Conservation (phyloP, 2,888 invertebrate species). For the Nebria salina region DNA sequence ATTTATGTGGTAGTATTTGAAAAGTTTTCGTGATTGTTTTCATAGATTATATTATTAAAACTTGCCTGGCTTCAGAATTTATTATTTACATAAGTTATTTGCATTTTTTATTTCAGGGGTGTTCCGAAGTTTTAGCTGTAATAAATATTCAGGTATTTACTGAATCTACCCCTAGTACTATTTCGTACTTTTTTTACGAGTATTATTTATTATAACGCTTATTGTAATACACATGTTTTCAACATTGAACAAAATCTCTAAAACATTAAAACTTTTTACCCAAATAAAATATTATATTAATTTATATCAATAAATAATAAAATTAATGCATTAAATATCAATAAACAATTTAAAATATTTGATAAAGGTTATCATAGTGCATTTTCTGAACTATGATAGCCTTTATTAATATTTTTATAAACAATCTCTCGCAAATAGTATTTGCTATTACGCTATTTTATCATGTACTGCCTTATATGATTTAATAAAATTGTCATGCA, state of each 20-base stretch:
- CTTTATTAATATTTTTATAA: background rate
- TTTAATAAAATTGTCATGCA: background rate
- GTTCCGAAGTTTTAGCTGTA: background rate
- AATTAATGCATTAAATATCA: no score
- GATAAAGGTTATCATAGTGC: no score
- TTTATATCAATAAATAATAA: no score
- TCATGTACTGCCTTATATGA: background rate
- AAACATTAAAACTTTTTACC: no score
- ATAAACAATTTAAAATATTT: no score
- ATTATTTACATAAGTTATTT: background rate
- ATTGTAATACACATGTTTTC: no score
- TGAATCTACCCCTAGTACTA: background rate
- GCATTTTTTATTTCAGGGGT: background rate
- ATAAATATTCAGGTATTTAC: background rate
- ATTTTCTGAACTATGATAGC: background rate
- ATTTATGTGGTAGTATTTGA: background rate
- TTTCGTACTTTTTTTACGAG: background rate
- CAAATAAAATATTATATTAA: no score
- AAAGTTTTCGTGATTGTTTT: slow-evolving; percentile 1
- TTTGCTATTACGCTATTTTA: background rate
- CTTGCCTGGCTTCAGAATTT: background rate
- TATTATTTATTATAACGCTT: background rate
- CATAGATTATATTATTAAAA: background rate
- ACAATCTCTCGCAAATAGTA: background rate
- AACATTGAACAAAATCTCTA: no score